Evolutionary conservation across 64 coral and sea anemone species (phyloP).

Genomic region (Montipora sp.): DNA sequence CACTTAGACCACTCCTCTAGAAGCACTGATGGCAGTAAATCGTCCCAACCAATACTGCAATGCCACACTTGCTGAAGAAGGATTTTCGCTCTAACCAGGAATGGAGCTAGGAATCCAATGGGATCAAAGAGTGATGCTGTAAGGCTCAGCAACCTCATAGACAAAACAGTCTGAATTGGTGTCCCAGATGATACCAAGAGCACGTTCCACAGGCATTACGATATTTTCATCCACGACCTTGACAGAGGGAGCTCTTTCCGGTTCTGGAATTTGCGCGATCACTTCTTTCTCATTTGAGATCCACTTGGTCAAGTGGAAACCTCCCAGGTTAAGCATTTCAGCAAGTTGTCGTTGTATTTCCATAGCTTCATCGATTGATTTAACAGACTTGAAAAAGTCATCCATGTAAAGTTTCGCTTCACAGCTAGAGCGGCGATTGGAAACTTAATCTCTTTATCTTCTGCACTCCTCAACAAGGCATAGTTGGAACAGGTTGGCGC

Average conservation of each 20-base stretch:
- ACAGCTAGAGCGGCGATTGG: slow-evolving; percentile 2
- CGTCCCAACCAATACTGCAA: slow-evolving; percentile 2
- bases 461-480: slow-evolving; percentile 12
- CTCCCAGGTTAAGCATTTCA: background rate
- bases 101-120: slow-evolving; percentile 35
- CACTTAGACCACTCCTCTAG: background rate
- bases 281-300: slow-evolving; percentile 11
- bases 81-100: slow-evolving; percentile 25
- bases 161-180: slow-evolving; percentile 29
- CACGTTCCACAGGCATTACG: slow-evolving; percentile 10
- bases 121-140: slow-evolving; percentile 43
- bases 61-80: slow-evolving; percentile 19
- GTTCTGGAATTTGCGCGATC: slow-evolving; percentile 3
- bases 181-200: slow-evolving; percentile 44
- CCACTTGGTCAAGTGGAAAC: slow-evolving; percentile 30
- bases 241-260: slow-evolving; percentile 1
- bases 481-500: slow-evolving; percentile 35
- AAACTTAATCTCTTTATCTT: slow-evolving; percentile 16
- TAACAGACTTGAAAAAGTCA: slow-evolving; percentile 18
- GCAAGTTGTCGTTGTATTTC: background rate
- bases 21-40: slow-evolving; percentile 8
- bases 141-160: slow-evolving; percentile 5
- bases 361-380: background rate
- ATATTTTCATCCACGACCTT: slow-evolving; percentile 15
- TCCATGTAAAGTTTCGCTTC: slow-evolving; percentile 28